Base-by-base conservation (phyloP, 2,888 invertebrate genomes). In the Callosobruchus maculatus region DNA sequence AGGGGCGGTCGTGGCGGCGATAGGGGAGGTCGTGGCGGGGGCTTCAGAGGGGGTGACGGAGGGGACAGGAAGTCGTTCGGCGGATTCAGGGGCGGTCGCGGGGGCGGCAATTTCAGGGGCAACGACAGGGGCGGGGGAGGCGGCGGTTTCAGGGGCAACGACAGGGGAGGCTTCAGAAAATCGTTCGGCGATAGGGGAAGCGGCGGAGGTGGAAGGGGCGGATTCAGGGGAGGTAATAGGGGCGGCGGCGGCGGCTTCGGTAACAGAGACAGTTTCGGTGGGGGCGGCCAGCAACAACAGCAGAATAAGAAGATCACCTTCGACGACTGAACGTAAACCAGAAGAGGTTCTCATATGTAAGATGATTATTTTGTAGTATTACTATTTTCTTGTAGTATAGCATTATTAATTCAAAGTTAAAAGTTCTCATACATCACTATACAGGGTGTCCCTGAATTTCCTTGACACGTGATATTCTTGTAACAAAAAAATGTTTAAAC, bases 271-370 rank as follows among this genome's bases (percentile, higher is more conserved):
- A 91, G 92, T 83, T 93, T 92, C 81, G 91, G 88, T 87, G 49
- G 49, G 18, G 49, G 49, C 49, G 49, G 76, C n/a, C 82, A 84
- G 75, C 77, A 84, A 75, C 77, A 89, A n/a, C 79, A 86, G 76
- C 91, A 92, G 86, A 94, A 94, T 86, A 94, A 94, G 88, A 94
- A 94, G 88, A 94, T 93, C 75, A 91, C 89, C 73, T 94, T 94
- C 85, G 92, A 86, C 77, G 84, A 93, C 77, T 85, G 85, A 79
- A 74, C 49, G 18, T 18, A 49, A 1, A 49, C 18, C 1, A 49
- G 3, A 7, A 13, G 49, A 49, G 7, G 49, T 13, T 49, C 13
- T 49, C 49, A 49, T 49, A 18, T 49, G 49, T 49, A 49, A 49
- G 49, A 49, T 49, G 1, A 13, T 49, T 49, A 7, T 49, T 26